Percentiles rank a stretch among this genome's conserved stretches.
Evolutionary conservation across 1,140 invertebrate genomes (phyloP).

Genomic region (Sycobia sp.): DNA sequence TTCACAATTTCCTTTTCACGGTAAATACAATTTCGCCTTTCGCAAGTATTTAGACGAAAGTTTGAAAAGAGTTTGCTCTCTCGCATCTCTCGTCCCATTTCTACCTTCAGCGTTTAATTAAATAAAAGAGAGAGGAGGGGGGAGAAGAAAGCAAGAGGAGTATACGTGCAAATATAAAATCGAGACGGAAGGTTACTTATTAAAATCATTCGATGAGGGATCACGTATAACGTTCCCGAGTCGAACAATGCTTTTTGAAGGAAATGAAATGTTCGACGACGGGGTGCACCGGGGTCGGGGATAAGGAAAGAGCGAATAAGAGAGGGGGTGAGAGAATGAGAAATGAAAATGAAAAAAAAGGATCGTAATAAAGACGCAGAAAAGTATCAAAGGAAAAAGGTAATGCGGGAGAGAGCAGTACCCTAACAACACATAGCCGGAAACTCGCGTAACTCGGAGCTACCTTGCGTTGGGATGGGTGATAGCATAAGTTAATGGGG

Average conservation of each 20-base stretch:
- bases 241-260: constrained; percentile 4
- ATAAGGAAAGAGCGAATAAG: too few relatives aligned
- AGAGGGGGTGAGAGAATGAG: too few relatives aligned
- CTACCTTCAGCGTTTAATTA: too few relatives aligned
- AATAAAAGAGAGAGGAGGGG: too few relatives aligned
- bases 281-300: too few relatives aligned
- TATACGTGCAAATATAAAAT: too few relatives aligned
- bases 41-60: too few relatives aligned
- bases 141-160: too few relatives aligned
- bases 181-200: constrained; percentile 5
- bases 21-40: too few relatives aligned
- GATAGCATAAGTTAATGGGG: constrained; percentile 20
- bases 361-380: constrained; percentile 31
- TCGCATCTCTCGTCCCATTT: too few relatives aligned
- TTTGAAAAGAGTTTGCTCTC: too few relatives aligned
- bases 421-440: neutral
- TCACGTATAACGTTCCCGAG: neutral
- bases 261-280: constrained; percentile 3
- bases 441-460: constrained; percentile 11
- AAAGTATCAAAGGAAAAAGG: constrained; percentile 39
- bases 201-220: constrained; percentile 9
- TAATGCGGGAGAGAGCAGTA: constrained; percentile 19
- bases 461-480: neutral
- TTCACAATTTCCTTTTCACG: too few relatives aligned
- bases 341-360: constrained; percentile 10